Evolutionary conservation across 2,888 invertebrate genomes (phyloP).

Genomic region (Trichopoda pennipes): DNA sequence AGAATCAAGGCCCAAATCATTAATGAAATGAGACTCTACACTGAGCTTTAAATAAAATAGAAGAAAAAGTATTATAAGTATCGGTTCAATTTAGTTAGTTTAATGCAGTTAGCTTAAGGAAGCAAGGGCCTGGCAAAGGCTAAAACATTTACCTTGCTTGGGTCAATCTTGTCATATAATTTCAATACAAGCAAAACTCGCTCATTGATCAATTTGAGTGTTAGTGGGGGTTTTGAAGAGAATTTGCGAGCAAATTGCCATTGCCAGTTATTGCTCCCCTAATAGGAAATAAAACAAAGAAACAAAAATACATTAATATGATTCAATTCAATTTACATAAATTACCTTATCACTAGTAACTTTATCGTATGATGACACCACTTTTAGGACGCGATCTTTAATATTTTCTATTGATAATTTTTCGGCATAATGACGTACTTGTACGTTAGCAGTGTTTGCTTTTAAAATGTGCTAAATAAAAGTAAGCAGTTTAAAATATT

Average conservation of each 20-base stretch:
- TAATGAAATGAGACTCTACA: slow-evolving; percentile 97
- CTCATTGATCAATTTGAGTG: slow-evolving; percentile 91
- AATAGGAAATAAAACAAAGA: slow-evolving; percentile 70
- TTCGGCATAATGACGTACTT: slow-evolving; percentile 75
- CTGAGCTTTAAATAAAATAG: slow-evolving; percentile 84
- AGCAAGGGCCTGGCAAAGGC: slow-evolving; percentile 74
- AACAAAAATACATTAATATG: slow-evolving; percentile 74
- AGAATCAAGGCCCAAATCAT: slow-evolving; percentile 98
- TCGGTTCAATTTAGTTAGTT: neutral
- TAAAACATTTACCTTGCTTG: slow-evolving; percentile 89
- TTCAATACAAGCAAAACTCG: slow-evolving; percentile 97
- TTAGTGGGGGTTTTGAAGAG: slow-evolving; percentile 88
- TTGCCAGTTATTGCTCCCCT: slow-evolving; percentile 82
- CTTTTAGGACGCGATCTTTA: slow-evolving; percentile 91
- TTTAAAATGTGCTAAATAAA: slow-evolving; percentile 57
- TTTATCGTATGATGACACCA: slow-evolving; percentile 94
- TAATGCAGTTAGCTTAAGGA: slow-evolving; percentile 54
- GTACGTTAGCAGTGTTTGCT: slow-evolving; percentile 58
- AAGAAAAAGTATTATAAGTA: slow-evolving; percentile 18
- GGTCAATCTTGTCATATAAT: slow-evolving; percentile 98
- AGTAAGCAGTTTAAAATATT: neutral
- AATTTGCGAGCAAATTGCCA: slow-evolving; percentile 86
- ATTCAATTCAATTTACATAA: slow-evolving; percentile 44
- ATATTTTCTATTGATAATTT: slow-evolving; percentile 86
- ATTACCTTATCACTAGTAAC: slow-evolving; percentile 91